Conservation (phyloP, 2,113 vertebrate genomes). For the Syrmaticus mikado region DNA sequence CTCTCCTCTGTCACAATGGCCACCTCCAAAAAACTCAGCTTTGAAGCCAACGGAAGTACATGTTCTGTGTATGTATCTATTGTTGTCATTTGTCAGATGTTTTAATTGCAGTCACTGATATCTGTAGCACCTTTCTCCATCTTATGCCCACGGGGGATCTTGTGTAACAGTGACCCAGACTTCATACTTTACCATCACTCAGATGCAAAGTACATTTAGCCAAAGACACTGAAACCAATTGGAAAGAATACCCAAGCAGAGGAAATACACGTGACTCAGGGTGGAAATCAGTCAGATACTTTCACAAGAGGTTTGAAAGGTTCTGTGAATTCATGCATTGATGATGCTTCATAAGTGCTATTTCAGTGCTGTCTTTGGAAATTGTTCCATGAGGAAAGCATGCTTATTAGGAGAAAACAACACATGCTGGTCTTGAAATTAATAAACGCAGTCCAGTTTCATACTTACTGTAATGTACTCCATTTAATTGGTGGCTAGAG, state of each 20-base stretch:
- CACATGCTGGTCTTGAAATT: slow-evolving; percentile 1
- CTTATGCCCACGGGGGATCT: background rate
- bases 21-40: background rate
- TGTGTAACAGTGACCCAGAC: background rate
- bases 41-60: background rate
- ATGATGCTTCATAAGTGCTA: background rate
- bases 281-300: background rate
- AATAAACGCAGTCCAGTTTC: slow-evolving; percentile 28
- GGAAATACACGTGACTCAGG: background rate
- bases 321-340: background rate
- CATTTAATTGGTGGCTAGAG: slow-evolving; percentile 35
- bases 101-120: background rate
- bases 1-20: background rate
- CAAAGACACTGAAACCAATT: background rate
- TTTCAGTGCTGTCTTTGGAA: background rate
- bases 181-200: background rate
- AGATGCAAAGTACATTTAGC: background rate
- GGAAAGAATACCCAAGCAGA: background rate
- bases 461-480: background rate
- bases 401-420: background rate
- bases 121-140: background rate
- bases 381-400: background rate
- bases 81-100: background rate
- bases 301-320: background rate
- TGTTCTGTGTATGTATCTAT: background rate